Evolutionary conservation across 2,797 vertebrate species (phyloP), one percentile per base, ranked within the genome.

Genomic region (Poecile montanus): DNA sequence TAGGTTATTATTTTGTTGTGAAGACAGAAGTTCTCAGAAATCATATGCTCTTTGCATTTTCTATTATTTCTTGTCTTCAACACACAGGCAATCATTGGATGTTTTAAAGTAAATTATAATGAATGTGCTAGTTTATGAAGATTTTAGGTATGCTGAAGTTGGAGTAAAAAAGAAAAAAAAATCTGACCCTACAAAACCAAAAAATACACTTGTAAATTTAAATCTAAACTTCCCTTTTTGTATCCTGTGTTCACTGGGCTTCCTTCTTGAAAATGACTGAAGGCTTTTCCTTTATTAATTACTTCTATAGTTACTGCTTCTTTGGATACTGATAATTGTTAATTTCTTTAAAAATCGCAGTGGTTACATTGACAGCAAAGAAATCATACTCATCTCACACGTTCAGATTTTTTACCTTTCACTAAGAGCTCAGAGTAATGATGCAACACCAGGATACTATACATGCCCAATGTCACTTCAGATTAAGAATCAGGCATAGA

Each of bases 1-100:
- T 88, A 95, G 62, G 62, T 75, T 93, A 89, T 80, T 87, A 89
- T 93, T 92, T 92, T 92, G n/a, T 51, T 80, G 45, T 40, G 54
- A 93, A 83, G 61, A 80, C 26, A 51, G 57, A 79, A 75, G 44
- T 89, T 92, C 51, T 83, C 62, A 62, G 72, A 88, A 95, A 93
- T 75, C 81, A 92, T 18, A 62, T 7, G 47, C 38, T 83, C 47
- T 71, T 75, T 74, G 13, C 44, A 77, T 88, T 85, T 89, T 71
- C 74, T 77, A 51, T 36, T 85, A 42, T 81, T 95, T 94, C 85
- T 85, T 89, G 66, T n/a, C 73, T 84, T 86, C 71, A 90, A 77
- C 73, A 51, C 34, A 54, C 26, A 83, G 79, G 53, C 57, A 66
- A 78, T 68, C 85, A 91, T 4, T 66, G 36, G 44, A 81, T 74